A percentile compares a stretch with the other conserved stretches of the same genome.
Conservation (phyloP, 2,888 invertebrate genomes). For the Athetis lepigone region DNA sequence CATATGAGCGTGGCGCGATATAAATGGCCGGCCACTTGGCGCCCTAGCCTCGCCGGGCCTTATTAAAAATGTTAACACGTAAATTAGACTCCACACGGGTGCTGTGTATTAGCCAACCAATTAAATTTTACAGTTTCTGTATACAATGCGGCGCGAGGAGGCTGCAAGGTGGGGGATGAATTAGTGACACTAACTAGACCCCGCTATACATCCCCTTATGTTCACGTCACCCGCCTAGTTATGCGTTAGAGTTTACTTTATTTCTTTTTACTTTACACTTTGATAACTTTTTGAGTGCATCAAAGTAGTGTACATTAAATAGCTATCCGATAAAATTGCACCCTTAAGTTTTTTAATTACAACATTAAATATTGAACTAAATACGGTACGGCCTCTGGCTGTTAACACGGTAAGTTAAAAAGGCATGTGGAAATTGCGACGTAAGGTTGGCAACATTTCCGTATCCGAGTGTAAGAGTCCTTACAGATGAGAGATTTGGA, state of each 20-base stretch:
- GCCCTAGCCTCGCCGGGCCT: conserved; percentile 87
- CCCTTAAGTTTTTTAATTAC: conserved; percentile 79
- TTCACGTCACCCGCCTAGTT: conserved; percentile 42
- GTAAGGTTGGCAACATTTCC: conserved; percentile 87
- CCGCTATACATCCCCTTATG: conserved; percentile 65
- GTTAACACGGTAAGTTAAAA: conserved; percentile 85
- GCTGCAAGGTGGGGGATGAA: conserved; percentile 75
- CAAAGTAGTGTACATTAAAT: conserved; percentile 54
- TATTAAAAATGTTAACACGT: conserved; percentile 90
- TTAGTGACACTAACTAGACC: conserved; percentile 68
- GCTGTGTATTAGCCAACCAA: conserved; percentile 88
- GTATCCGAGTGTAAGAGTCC: conserved; percentile 83
- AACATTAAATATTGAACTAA: conserved; percentile 82
- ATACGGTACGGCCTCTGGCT: conserved; percentile 74
- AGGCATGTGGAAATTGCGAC: conserved; percentile 89
- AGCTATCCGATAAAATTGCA: conserved; percentile 70
- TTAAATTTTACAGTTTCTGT: conserved; percentile 85
- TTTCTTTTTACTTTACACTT: conserved; percentile 73
- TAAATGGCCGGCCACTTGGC: conserved; percentile 89
- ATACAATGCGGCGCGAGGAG: conserved; percentile 79
- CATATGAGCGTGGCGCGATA: conserved; percentile 81
- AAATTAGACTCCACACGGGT: conserved; percentile 86
- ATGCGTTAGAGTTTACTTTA: conserved; percentile 63
- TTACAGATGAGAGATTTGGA: conserved; percentile 83
- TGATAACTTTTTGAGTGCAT: conserved; percentile 73